Conservation (phyloP, 2,797 vertebrate genomes). For the Protosalanx chinensis region DNA sequence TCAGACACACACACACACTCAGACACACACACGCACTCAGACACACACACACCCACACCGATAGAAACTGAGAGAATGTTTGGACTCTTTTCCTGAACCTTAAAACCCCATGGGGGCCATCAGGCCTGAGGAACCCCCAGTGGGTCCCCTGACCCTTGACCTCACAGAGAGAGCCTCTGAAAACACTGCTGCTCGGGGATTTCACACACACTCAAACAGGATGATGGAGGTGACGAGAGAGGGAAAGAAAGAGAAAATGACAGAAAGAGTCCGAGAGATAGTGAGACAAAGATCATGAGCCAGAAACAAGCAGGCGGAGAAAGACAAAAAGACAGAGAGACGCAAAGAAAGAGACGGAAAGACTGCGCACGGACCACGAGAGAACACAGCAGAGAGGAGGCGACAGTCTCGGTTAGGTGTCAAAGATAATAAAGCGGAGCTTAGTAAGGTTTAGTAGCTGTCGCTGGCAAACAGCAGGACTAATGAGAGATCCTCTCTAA, state of each 20-base stretch:
- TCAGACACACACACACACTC: slow-evolving; percentile 17
- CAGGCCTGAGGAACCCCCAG: slow-evolving; percentile 39
- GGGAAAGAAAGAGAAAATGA: slow-evolving; percentile 6
- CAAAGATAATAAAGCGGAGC: slow-evolving; percentile 64
- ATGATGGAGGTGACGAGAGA: slow-evolving; percentile 17
- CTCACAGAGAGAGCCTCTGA: slow-evolving; percentile 53
- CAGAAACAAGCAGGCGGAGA: slow-evolving; percentile 15
- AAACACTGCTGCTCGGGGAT: slow-evolving; percentile 45
- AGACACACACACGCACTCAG: no score
- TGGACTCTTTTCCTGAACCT: slow-evolving; percentile 49
- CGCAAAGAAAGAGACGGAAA: neutral
- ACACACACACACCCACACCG: slow-evolving; percentile 39
- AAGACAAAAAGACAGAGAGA: neutral
- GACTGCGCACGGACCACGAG: neutral
- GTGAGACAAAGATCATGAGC: neutral
- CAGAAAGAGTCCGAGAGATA: slow-evolving; percentile 20
- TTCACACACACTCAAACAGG: slow-evolving; percentile 19
- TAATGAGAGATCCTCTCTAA: slow-evolving; percentile 60
- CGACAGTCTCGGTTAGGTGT: slow-evolving; percentile 50
- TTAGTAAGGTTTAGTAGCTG: slow-evolving; percentile 62
- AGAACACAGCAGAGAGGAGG: neutral
- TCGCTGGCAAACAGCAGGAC: slow-evolving; percentile 66
- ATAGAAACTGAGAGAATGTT: slow-evolving; percentile 62
- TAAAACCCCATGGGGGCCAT: slow-evolving; percentile 48
- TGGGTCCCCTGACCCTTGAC: slow-evolving; percentile 51